Evolutionary conservation across 2,888 invertebrate genomes (phyloP), one percentile per base, ranked within the genome.

Genomic region (Dasysyrphus tricinctus): DNA sequence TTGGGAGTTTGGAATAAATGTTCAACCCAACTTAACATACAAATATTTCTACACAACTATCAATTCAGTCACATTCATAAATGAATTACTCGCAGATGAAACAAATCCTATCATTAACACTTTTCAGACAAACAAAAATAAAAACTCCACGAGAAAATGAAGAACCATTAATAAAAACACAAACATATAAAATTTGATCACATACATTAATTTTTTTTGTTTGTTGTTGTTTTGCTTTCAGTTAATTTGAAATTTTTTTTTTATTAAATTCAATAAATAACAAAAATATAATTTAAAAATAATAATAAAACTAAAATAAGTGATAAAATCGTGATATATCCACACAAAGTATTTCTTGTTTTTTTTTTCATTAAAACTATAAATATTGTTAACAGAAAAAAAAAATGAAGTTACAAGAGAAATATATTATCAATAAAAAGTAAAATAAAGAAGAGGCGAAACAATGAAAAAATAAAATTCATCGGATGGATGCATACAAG

Each of bases 231-330:
- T 75, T 77, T 82, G 19, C 73, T 80, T 82, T 85, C 79, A 80
- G 74, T 85, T 85, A 84, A 80, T 81, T 80, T 88, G 65, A 88
- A 76, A 80, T 79, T 75, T 80, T 54, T n/a, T 90, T 90, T 91
- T 91, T 90, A 90, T 90, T 86, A 88, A 85, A 88, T 87, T 88
- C 88, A 88, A 89, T 88, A 89, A 89, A 90, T 90, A 90, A 90
- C 89, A 89, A 88, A 89, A 88, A 88, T 88, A 88, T 88, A 88
- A 89, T 88, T 88, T 88, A 88, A 88, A 86, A 86, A 86, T 86
- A 86, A 86, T 86, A 86, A 86, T 86, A 86, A 75, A 86, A 86
- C 78, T 86, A 86, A 86, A 75, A 86, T 86, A 86, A 82, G 57
- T 81, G 74, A 78, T 82, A 75, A 81, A 82, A 82, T 82, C 82